Evolutionary conservation across 2,797 vertebrate species (phyloP).

Genomic region (Platalea minor): DNA sequence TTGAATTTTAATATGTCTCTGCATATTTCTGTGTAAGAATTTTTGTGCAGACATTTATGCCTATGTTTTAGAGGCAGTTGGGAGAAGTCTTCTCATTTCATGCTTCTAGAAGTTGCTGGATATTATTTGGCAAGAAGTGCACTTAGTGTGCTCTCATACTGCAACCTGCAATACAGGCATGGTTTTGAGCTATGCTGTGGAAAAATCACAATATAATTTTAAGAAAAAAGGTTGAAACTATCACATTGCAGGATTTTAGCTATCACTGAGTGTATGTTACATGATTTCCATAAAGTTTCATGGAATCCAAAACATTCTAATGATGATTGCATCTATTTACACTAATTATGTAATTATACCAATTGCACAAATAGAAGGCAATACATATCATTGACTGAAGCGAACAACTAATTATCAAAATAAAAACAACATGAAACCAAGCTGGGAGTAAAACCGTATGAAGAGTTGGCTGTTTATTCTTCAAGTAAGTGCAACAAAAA

Average conservation of each 20-base stretch:
- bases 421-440: slow-evolving; percentile 37
- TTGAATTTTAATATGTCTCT: not conserved
- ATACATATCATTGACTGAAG: not conserved
- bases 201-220: not conserved
- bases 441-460: not conserved
- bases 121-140: not conserved
- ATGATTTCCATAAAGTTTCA: slow-evolving; percentile 34
- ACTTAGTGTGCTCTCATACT: not conserved
- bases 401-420: slow-evolving; percentile 32
- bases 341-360: slow-evolving; percentile 57
- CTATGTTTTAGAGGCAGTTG: not conserved
- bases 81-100: not conserved
- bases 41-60: not conserved
- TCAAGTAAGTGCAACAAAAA: not conserved
- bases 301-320: slow-evolving; percentile 31
- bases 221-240: not conserved
- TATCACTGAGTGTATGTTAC: not conserved
- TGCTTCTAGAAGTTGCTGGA: not conserved
- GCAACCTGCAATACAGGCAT: not conserved
- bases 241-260: not conserved
- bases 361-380: slow-evolving; percentile 44
- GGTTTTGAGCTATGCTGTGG: not conserved
- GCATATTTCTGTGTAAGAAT: not conserved
- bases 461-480: not conserved
- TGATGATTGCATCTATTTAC: slow-evolving; percentile 49